phyloP scores from a whole-genome alignment of 2,113 vertebrate species.

The Morone saxatilis region DNA sequence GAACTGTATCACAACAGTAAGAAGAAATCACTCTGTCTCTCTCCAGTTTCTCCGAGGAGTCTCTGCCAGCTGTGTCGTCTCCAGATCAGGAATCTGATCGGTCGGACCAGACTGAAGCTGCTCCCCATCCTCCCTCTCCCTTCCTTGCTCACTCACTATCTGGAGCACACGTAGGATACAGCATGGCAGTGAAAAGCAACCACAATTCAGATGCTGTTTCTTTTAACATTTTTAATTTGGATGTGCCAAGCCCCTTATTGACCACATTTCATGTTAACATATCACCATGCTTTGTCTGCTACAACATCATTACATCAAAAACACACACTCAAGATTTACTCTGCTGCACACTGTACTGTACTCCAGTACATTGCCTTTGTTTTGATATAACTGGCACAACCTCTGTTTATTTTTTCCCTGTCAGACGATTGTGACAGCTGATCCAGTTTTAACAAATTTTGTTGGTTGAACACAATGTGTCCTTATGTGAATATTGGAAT shows the following conservation, averaged over 20 bases:
- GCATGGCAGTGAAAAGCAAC: neutral
- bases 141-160: conserved; percentile 62
- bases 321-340: neutral
- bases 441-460: neutral
- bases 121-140: conserved; percentile 70
- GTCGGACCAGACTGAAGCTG: conserved; percentile 61
- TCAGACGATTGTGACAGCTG: neutral
- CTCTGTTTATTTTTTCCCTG: neutral
- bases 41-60: conserved; percentile 61
- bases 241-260: neutral
- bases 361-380: neutral
- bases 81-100: conserved; percentile 68
- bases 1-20: conserved; percentile 6
- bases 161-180: conserved; percentile 56
- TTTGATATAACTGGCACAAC: neutral
- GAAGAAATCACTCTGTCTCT: conserved; percentile 10
- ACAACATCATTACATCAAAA: neutral
- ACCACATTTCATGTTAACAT: conserved; percentile 1
- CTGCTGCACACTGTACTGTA: neutral
- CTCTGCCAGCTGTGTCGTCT: conserved; percentile 73
- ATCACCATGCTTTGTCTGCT: neutral
- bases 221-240: neutral
- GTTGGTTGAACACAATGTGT: neutral
- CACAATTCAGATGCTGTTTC: neutral
- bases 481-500: neutral